Conservation (phyloP, 2,113 vertebrate genomes). For the Ameiurus melas region DNA sequence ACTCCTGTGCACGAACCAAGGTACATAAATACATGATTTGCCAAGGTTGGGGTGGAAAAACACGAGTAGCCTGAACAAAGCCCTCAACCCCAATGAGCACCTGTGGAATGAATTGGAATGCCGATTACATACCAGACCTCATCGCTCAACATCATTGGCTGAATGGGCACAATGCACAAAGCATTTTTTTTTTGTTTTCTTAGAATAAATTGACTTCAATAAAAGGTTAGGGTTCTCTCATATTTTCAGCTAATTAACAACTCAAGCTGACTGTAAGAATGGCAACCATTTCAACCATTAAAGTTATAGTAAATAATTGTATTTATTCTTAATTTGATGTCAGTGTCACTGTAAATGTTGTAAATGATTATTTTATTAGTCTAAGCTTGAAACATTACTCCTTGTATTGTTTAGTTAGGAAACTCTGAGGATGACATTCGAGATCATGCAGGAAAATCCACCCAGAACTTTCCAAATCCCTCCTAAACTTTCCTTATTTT, state of each 20-base stretch:
- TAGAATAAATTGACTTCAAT: background rate
- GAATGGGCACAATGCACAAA: background rate
- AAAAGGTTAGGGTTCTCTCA: no score
- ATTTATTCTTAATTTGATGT: background rate
- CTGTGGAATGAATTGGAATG: background rate
- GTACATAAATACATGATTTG: no score
- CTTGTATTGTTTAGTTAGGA: background rate
- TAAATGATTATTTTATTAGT: background rate
- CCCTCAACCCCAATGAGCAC: background rate
- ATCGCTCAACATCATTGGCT: background rate
- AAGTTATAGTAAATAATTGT: background rate
- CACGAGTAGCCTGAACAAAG: no score
- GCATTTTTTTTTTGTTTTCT: background rate
- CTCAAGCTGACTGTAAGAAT: background rate
- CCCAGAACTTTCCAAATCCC: slow-evolving; percentile 46
- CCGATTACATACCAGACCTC: background rate
- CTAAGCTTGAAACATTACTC: background rate
- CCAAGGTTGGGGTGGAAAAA: no score
- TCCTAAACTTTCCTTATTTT: slow-evolving; percentile 20
- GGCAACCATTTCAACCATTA: background rate
- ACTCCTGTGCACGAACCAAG: no score
- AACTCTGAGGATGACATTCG: slow-evolving; percentile 4
- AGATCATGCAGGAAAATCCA: slow-evolving; percentile 45
- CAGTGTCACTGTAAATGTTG: background rate
- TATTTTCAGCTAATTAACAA: background rate